Evolutionary conservation across 2,113 vertebrate genomes (phyloP), one percentile per base, ranked within the genome.

Genomic region (Mesocricetus auratus): DNA sequence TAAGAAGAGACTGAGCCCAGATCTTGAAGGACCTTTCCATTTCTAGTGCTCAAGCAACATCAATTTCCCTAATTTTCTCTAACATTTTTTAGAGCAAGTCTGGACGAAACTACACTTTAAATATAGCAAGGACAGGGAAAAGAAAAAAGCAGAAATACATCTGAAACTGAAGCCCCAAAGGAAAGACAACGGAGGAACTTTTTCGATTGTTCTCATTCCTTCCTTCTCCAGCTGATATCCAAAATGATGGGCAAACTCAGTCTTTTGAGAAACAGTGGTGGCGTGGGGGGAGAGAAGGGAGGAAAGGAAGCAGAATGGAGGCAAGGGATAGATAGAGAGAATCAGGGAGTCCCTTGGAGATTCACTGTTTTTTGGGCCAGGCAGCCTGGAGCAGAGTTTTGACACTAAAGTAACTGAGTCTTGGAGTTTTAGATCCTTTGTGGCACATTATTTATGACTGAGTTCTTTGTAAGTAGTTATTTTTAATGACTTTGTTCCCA

Each of bases 401-500:
- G 60, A 89, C 58, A 74, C 47, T 42, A 47, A 94, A 68, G 77
- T 78, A 93, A 83, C 75, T 60, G 26, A 94, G 58, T 58, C 66
- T 93, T 71, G 31, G 60, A 82, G 88, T 90, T 89, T 60, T 26
- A 33, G 31, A 69, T 94, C 73, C 90, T 96, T 85, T 90, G 92
- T 86, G 93, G 60, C 78, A 69, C 56, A 69, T 90, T 96, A 96
- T 87, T 98, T 97, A 97, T 77, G 95, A 91, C 71, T 64, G 71
- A 83, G 73, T 91, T 95, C 94, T 94, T 78, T 94, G 56, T 90
- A 88, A n/a, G 78, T 31, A 42, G 93, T 96, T 96, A 96, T 90
- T 96, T 97, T 95, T 97, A 97, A 97, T 95, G 91, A 96, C 94
- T 98, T 96, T 96, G 89, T 96, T 96, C 89, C 96, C 94, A 90